Percentiles rank a stretch among this genome's conserved stretches.
These are phyloP conservation scores for Fopius arisanus DNA, from an alignment of 1,140 invertebrate species.

Conservation along the genomic window DNA sequence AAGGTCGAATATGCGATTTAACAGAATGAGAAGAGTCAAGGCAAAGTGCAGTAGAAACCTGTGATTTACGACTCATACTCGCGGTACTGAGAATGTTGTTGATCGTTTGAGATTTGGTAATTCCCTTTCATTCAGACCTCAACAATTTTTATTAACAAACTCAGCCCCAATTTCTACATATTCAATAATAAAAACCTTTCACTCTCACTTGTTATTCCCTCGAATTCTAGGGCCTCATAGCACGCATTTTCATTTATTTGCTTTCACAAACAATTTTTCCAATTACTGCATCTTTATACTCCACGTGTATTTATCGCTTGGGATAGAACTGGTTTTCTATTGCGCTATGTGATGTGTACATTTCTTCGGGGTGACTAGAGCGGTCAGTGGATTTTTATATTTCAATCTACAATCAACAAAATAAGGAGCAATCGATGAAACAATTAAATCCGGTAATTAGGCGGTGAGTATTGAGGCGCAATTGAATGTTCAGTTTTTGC, in stretches of 20 bases:
- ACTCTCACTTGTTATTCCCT: too few species aligned
- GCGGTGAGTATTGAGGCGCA: too few species aligned
- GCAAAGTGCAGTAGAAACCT: not conserved
- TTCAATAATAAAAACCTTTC: too few species aligned
- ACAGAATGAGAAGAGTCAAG: slow-evolving; percentile 2
- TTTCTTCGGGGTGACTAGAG: slow-evolving; percentile 5
- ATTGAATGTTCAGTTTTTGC: too few species aligned
- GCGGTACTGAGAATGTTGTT: not conserved
- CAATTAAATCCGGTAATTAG: not conserved
- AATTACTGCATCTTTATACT: not conserved
- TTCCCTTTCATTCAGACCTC: too few species aligned
- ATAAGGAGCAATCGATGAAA: not conserved
- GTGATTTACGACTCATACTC: not conserved
- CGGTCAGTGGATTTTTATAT: not conserved
- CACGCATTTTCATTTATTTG: too few species aligned
- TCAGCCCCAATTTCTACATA: too few species aligned
- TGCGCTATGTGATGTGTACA: slow-evolving; percentile 1
- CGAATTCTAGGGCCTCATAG: too few species aligned
- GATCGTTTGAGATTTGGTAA: too few species aligned
- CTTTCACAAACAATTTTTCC: not conserved
- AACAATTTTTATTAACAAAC: too few species aligned
- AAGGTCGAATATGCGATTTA: not conserved
- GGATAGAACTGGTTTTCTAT: not conserved
- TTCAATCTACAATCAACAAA: not conserved
- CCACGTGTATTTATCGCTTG: not conserved